Base-by-base conservation (phyloP, 1,140 invertebrate genomes). In the Drosophila oshimai region DNA sequence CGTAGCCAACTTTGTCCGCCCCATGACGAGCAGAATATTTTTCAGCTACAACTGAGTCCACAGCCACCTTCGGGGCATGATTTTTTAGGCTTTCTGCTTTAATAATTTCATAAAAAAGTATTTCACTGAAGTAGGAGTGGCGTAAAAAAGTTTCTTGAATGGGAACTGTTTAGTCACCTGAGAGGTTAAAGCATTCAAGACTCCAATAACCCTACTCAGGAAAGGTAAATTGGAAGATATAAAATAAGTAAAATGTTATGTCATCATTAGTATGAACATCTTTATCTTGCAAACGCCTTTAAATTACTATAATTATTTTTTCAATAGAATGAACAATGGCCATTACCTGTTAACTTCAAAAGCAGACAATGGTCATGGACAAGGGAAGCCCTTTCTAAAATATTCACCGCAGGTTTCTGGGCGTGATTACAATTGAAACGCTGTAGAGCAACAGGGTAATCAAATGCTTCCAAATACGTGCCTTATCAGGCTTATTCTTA, bases 1-100 rank as follows among this genome's bases (percentile, higher is more conserved):
- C 61, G 61, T 65, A 49, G 58, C 42, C 42, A 65, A 65, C 58
- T 24, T 61, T 36, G 42, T 42, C 49, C 53, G 10, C 37, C 18
- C 28, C 53, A 62, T 58, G 58, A 62, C 58, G 22, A 26, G 37
- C 53, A n/a, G n/a, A 58, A 58, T 37, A 45, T 61, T 28, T 44
- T 45, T 6, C 9, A 61, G 22, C 31, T 10, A 18, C 58, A 60
- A 60, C 60, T 42, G 37, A 60, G 58, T 58, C n/a, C 17, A 26
- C n/a, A 57, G 13, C n/a, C 22, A 10, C 22, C 41, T 44, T 9
- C 7, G 22, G 7, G 20, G 24, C 39, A 9, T 6, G 9, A 42
- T 26, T 15, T 28, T 24, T 58, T 10, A 10, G 12, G 31, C 5
- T 2, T 3, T 5, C 20, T 6, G 31, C 1, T 1, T 3, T 13